Base-by-base conservation (phyloP, 2,113 vertebrate species). In the Phalacrocorax aristotelis region DNA sequence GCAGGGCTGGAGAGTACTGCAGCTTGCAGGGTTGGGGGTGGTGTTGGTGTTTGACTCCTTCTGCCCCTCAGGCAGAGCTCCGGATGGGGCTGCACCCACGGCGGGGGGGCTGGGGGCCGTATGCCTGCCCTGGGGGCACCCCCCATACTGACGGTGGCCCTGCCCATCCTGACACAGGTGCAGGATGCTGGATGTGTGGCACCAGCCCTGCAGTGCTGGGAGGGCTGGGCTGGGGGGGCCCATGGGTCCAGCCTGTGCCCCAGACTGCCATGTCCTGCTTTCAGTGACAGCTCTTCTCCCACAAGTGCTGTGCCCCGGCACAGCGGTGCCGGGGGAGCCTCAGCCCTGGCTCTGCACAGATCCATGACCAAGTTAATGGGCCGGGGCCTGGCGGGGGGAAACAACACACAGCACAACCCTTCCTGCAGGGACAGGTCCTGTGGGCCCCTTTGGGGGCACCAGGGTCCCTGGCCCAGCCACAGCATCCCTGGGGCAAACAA, bases 401-500 rank as follows among this genome's bases (percentile, higher is more conserved):
- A 38, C 38, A 38, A 38, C 38, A 38, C 38, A 38, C 38, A 38
- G 38, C 38, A 8, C 0, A 3, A 18, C 15, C 27, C 42, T 10
- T 55, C 22, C 2, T 6, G 0, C 3, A 5, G 51, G 18, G n/a
- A 3, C 38, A 12, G 18, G 9, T 44, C 61, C n/a, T 30, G 65
- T 3, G 49, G 25, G 40, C 29, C 15, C 79, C 68, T 23, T 22
- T 3, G 62, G 38, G 62, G 71, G 5, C 46, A 27, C 34, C 10
- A 26, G 30, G 46, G 18, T 68, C 62, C 52, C 42, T 5, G 8
- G n/a, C 7, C 8, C 48, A 71, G 4, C 20, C 55, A 4, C 3
- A 1, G 71, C 2, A 0, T 26, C 46, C 29, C 46, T 7, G 4
- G 46, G 46, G 26, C 18, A 2, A 7, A 1, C 2, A 7, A 62